Percentiles rank a stretch among this genome's conserved stretches.
These are phyloP conservation scores for Epirrhoe alternata DNA, from an alignment of 2,888 invertebrate species.

Conservation along the genomic window DNA sequence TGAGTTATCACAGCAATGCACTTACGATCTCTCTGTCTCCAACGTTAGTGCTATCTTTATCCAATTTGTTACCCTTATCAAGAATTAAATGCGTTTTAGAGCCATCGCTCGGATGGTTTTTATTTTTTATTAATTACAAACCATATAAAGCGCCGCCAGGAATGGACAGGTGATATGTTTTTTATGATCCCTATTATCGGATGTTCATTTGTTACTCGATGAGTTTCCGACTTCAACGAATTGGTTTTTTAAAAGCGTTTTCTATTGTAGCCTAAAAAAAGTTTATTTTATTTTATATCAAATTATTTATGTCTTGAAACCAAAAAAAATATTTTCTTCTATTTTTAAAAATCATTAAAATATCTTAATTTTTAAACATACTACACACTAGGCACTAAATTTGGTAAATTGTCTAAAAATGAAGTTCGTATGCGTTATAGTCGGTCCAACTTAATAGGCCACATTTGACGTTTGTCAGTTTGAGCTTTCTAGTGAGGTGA, in stretches of 20 bases:
- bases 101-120: slow-evolving; percentile 70
- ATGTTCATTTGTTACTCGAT: slow-evolving; percentile 72
- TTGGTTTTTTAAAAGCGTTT: slow-evolving; percentile 45
- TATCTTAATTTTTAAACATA: no score
- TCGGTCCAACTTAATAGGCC: no score
- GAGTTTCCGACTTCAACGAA: slow-evolving; percentile 55
- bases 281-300: neutral
- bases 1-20: slow-evolving; percentile 82
- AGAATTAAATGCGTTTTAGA: slow-evolving; percentile 84
- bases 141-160: slow-evolving; percentile 64
- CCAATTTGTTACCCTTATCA: slow-evolving; percentile 85
- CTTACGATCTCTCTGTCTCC: slow-evolving; percentile 83
- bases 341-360: no score
- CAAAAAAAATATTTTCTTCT: no score
- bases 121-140: slow-evolving; percentile 80
- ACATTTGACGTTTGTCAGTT: no score
- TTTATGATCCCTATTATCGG: slow-evolving; percentile 74
- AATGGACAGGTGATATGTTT: slow-evolving; percentile 76
- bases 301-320: neutral
- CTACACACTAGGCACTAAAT: no score
- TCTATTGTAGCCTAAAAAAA: neutral
- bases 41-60: slow-evolving; percentile 80
- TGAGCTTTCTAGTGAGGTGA: no score
- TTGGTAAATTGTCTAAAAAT: no score
- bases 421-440: no score